These are phyloP conservation scores for Sylvilagus floridanus DNA, from an alignment of 2,797 vertebrate genomes.

Conservation along the genomic window DNA sequence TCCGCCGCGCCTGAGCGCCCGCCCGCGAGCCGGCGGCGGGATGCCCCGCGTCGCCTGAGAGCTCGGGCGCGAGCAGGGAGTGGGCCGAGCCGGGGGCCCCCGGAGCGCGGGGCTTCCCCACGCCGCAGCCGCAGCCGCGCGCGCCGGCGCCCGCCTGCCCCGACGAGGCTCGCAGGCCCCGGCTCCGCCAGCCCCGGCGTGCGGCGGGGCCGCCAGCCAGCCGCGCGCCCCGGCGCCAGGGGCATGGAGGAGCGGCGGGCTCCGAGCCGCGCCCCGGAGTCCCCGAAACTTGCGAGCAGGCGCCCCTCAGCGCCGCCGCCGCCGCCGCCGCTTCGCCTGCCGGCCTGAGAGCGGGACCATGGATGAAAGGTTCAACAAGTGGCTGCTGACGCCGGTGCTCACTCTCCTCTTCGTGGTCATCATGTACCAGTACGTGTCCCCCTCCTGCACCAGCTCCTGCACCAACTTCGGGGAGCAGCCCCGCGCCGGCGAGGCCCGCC, in stretches of 20 bases:
- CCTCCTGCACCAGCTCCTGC: constrained; percentile 92
- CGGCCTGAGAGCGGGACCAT: constrained; percentile 89
- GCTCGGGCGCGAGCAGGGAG: background rate
- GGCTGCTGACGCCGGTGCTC: constrained; percentile 95
- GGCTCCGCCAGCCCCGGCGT: background rate
- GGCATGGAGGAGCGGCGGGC: constrained; percentile 84
- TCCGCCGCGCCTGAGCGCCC: constrained; percentile 20
- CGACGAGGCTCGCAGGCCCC: constrained; percentile 49
- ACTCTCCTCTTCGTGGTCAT: constrained; percentile 96
- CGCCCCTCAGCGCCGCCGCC: constrained; percentile 60
- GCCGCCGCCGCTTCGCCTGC: constrained; percentile 68
- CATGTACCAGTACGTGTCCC: constrained; percentile 97
- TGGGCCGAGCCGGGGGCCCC: constrained; percentile 39
- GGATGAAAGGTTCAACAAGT: constrained; percentile 97
- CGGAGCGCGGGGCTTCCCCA: constrained; percentile 33
- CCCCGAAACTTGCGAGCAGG: constrained; percentile 81
- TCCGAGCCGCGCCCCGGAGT: constrained; percentile 80
- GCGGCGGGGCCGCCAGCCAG: constrained; percentile 71
- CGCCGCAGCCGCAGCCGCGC: constrained; percentile 55
- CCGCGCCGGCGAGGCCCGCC: constrained; percentile 60
- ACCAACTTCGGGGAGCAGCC: constrained; percentile 88
- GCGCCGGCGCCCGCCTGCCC: constrained; percentile 32
- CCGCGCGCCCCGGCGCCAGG: constrained; percentile 74
- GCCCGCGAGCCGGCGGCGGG: background rate
- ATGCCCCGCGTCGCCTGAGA: constrained; percentile 50